Evolutionary conservation across 1,140 invertebrate genomes (phyloP).

Genomic region (Drosophila funebris): DNA sequence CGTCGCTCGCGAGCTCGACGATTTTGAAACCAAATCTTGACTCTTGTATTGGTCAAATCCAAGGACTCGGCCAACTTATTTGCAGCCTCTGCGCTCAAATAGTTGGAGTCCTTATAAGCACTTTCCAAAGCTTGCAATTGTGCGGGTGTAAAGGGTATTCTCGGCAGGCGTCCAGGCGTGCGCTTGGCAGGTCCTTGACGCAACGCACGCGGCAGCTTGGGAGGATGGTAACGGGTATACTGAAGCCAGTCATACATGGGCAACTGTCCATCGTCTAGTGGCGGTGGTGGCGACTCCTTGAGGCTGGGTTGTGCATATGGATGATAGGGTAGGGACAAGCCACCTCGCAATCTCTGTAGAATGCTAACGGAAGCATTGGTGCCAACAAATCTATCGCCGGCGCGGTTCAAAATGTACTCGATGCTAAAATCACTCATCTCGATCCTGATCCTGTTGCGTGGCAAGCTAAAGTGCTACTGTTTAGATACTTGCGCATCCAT

Average conservation of each 20-base stretch:
- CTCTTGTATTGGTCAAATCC: conserved; percentile 85
- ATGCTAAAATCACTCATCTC: conserved; percentile 84
- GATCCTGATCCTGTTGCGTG: conserved; percentile 45
- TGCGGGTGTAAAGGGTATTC: conserved; percentile 84
- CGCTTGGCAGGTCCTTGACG: conserved; percentile 82
- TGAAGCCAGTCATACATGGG: conserved; percentile 87
- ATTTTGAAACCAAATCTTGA: conserved; percentile 95
- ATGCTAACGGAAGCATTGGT: conserved; percentile 72
- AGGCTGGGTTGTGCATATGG: conserved; percentile 43
- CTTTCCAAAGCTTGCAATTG: conserved; percentile 84
- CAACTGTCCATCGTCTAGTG: conserved; percentile 36
- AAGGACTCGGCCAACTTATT: conserved; percentile 83
- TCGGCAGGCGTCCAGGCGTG: conserved; percentile 85
- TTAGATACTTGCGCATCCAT: conserved; percentile 39
- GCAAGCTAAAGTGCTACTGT: conserved; percentile 56
- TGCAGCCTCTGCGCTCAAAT: conserved; percentile 85
- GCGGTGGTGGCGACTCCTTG: conserved; percentile 38
- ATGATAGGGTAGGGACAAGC: conserved; percentile 41
- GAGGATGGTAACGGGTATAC: conserved; percentile 90
- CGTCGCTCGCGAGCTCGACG: conserved; percentile 89
- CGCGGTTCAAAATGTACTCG: conserved; percentile 85
- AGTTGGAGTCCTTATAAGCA: conserved; percentile 84
- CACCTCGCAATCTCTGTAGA: conserved; percentile 42
- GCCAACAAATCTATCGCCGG: conserved; percentile 80
- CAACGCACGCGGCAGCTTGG: conserved; percentile 87